Evolutionary conservation across 2,113 vertebrate genomes (phyloP).

Genomic region (Oncorhynchus gorbuscha): DNA sequence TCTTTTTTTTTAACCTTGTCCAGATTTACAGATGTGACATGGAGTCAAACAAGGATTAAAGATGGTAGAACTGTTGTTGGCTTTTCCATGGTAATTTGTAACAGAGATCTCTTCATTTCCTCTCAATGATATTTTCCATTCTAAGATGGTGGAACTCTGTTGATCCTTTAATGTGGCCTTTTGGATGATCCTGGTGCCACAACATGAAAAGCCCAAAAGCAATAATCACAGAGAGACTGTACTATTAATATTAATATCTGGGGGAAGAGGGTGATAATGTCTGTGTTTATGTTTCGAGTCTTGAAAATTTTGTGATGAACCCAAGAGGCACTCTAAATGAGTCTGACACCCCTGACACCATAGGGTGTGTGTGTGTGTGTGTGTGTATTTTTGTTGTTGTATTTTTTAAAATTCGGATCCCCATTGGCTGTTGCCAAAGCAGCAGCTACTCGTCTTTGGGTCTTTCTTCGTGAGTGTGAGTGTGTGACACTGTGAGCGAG

Average conservation of each 20-base stretch:
- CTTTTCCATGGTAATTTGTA: too few relatives aligned
- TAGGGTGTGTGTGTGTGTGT: constrained; percentile 2
- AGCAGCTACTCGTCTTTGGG: too few relatives aligned
- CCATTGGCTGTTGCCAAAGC: too few relatives aligned
- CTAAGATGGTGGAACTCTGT: neutral
- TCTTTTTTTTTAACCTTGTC: neutral
- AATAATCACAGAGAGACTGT: neutral
- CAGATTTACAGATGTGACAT: too few relatives aligned
- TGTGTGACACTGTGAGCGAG: neutral
- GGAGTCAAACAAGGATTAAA: neutral
- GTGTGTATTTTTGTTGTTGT: neutral
- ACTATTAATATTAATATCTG: neutral
- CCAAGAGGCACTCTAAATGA: constrained; percentile 4
- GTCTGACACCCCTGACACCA: neutral
- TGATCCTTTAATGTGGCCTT: neutral
- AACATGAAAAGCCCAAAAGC: neutral
- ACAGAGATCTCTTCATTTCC: neutral
- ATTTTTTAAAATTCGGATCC: too few relatives aligned
- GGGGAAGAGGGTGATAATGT: neutral
- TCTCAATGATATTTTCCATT: neutral
- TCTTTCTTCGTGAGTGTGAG: neutral
- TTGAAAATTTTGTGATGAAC: neutral
- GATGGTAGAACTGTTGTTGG: neutral
- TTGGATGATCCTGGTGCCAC: neutral
- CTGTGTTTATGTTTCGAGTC: neutral